Base-by-base conservation (phyloP, 1,140 invertebrate genomes). In the Manduca sexta region DNA sequence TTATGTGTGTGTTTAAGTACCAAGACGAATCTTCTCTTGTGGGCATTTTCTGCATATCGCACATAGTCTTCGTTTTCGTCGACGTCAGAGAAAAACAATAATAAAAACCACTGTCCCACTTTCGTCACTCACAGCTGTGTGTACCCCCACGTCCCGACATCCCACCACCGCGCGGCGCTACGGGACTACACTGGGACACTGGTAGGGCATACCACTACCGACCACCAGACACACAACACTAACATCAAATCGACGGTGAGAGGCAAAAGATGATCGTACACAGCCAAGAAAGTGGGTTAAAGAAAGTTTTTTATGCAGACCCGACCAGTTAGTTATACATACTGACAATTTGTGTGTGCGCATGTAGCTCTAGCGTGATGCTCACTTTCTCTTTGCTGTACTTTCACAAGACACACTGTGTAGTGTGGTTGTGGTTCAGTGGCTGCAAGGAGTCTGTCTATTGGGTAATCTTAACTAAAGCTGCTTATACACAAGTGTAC, bases 361-460 rank as follows among this genome's bases (percentile, higher is more conserved):
- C 51, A 58, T 66, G 60, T 62, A 57, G 63, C 55, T 70, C 61
- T 81, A 74, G 70, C 68, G 51, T 80, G 74, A 72, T 76, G 47
- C 72, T 83, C 73, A 85, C 82, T 85, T 85, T 85, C 82, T 85
- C 79, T 83, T 83, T 71, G 67, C 59, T 60, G 69, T 80, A 85
- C 82, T 85, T 85, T 85, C 82, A 85, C 79, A 85, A 83, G 73
- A 75, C 65, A 63, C 56, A 65, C 47, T 40, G 31, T 58, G 57
- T 73, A 64, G 76, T 74, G 76, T 71, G 70, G 70, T 74, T 69
- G 65, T 71, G 78, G 78, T 81, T 84, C 75, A 83, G 49, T 74
- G 66, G 67, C 55, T 76, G 63, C 60, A 64, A 58, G 63, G 66
- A 78, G 61, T 56, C 31, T 57, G 56, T 42, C 60, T 43, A 59